phyloP scores from a whole-genome alignment of 2,888 invertebrate genomes.

The Stegana nigrithorax region DNA sequence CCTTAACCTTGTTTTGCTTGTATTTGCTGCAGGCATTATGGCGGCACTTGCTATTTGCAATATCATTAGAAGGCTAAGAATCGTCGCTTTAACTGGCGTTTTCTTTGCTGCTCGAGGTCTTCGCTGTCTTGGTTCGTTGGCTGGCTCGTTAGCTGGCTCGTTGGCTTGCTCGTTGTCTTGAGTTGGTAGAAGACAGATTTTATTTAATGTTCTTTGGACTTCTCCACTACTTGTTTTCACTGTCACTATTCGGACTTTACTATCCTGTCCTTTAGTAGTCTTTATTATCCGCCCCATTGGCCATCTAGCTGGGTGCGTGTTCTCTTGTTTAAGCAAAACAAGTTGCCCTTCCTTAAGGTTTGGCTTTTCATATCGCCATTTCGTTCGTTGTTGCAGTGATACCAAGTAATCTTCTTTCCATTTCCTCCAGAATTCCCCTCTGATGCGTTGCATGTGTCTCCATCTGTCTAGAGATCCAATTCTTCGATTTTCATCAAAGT shows the following conservation, averaged over 20 bases:
- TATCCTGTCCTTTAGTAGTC: not conserved
- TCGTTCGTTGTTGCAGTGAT: not conserved
- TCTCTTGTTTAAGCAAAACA: not conserved
- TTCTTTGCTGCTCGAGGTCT: not conserved
- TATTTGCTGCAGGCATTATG: not conserved
- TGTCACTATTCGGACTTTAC: not conserved
- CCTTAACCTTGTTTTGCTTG: not conserved
- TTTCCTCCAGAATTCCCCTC: not conserved
- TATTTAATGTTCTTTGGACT: not conserved
- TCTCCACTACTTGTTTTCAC: not conserved
- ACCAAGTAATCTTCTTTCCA: not conserved
- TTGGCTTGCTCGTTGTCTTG: not conserved
- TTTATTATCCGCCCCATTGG: not conserved
- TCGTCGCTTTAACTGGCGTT: not conserved
- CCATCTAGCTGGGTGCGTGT: not conserved
- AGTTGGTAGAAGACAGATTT: not conserved
- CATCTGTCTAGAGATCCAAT: not conserved
- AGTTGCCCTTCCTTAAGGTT: not conserved
- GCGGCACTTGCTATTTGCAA: not conserved
- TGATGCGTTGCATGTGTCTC: not conserved
- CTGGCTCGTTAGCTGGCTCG: no score
- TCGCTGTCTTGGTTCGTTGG: not conserved
- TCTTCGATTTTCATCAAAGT: not conserved
- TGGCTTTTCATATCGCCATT: not conserved
- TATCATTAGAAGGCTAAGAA: not conserved